phyloP scores from a whole-genome alignment of 2,888 invertebrate genomes.

The Odontothrips loti region DNA sequence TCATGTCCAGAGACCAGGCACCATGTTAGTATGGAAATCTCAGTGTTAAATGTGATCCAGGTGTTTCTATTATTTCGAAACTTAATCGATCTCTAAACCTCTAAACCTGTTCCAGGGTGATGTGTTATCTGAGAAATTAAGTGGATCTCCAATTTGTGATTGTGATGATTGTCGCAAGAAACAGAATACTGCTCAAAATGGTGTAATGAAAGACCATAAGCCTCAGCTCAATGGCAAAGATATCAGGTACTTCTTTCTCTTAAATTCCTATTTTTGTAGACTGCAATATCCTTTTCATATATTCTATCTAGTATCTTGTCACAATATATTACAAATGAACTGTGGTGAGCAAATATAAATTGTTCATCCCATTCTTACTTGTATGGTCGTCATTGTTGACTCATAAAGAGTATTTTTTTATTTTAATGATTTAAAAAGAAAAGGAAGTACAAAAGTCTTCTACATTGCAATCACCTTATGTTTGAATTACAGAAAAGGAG shows the following conservation, averaged over 20 bases:
- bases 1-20: constrained; percentile 41
- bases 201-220: neutral
- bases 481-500: neutral
- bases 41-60: neutral
- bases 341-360: neutral
- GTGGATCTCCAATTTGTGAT: constrained; percentile 44
- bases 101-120: constrained; percentile 40
- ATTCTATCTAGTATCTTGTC: neutral
- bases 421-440: neutral
- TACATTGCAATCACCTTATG: neutral
- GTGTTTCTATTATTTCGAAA: neutral
- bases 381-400: neutral
- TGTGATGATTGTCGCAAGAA: constrained; percentile 46
- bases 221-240: neutral
- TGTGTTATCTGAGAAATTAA: constrained; percentile 45
- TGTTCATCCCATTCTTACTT: neutral
- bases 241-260: neutral
- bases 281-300: too few species aligned
- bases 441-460: too few species aligned
- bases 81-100: neutral
- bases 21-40: constrained; percentile 41
- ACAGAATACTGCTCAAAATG: constrained; percentile 29
- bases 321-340: neutral
- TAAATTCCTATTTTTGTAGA: neutral
- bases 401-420: neutral